These are phyloP conservation scores for Diaprepes abbreviatus DNA, from an alignment of 2,888 invertebrate genomes.

Conservation along the genomic window DNA sequence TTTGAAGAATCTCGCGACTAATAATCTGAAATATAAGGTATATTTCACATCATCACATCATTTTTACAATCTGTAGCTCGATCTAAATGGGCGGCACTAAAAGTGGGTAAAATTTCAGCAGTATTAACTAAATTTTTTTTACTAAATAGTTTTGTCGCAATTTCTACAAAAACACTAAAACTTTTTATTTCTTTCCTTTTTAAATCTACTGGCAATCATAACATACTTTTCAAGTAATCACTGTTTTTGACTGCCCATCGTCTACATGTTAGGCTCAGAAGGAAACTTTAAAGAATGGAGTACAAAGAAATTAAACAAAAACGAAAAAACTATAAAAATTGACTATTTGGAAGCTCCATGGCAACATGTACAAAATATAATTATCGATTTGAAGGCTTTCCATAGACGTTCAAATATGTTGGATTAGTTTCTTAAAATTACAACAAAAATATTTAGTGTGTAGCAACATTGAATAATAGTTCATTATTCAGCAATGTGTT, in stretches of 20 bases:
- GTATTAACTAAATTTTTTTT: too few relatives aligned
- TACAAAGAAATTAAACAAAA: slow-evolving; percentile 29
- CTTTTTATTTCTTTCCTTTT: slow-evolving; percentile 13
- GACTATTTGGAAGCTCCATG: slow-evolving; percentile 46
- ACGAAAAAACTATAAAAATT: slow-evolving; percentile 36
- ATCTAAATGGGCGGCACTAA: too few relatives aligned
- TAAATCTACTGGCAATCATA: slow-evolving; percentile 1
- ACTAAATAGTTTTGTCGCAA: too few relatives aligned
- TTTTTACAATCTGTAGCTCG: too few relatives aligned
- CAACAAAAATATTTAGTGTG: too few relatives aligned
- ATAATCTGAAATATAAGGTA: too few relatives aligned
- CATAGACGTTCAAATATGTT: not conserved
- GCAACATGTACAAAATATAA: slow-evolving; percentile 36
- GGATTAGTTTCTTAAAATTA: too few relatives aligned
- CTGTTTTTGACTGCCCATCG: not conserved
- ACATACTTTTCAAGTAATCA: slow-evolving; percentile 5
- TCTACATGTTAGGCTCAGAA: slow-evolving; percentile 27
- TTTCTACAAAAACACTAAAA: not conserved
- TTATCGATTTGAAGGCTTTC: not conserved
- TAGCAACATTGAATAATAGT: too few relatives aligned
- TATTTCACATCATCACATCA: not conserved
- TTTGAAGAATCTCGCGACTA: too few relatives aligned
- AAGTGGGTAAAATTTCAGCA: too few relatives aligned
- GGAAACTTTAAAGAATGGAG: slow-evolving; percentile 39
- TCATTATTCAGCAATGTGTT: too few relatives aligned